Conservation (phyloP, 2,113 vertebrate species). For the Polypterus bichir region DNA sequence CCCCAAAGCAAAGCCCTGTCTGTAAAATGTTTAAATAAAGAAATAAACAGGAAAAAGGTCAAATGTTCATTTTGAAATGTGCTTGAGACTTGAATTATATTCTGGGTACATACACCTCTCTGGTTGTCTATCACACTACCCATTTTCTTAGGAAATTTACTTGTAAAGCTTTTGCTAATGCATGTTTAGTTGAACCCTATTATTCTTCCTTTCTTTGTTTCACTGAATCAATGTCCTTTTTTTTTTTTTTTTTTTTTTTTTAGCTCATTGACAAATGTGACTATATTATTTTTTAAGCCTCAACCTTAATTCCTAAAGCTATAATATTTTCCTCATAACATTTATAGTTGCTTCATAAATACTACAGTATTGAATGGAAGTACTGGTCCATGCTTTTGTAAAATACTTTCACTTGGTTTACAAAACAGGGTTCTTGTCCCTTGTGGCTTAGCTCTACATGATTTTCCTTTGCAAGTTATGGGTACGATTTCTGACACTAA, state of each 20-base stretch:
- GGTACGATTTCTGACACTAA: slow-evolving; percentile 20
- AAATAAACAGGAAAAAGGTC: slow-evolving; percentile 30
- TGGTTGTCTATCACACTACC: slow-evolving; percentile 34
- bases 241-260: slow-evolving; percentile 12
- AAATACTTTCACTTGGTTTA: too few species aligned
- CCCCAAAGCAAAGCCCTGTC: slow-evolving; percentile 43
- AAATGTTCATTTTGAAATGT: slow-evolving; percentile 33
- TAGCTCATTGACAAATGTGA: too few species aligned
- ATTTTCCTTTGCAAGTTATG: neutral
- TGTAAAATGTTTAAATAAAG: slow-evolving; percentile 39
- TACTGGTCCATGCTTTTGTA: too few species aligned
- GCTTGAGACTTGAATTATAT: slow-evolving; percentile 40
- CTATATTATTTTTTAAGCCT: too few species aligned
- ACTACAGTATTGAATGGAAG: too few species aligned
- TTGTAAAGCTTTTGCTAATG: too few species aligned
- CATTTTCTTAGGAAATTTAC: too few species aligned
- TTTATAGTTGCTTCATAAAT: too few species aligned
- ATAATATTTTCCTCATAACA: too few species aligned
- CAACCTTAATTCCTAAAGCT: too few species aligned
- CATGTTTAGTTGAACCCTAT: slow-evolving; percentile 27
- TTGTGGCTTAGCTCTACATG: too few species aligned
- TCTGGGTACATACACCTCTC: slow-evolving; percentile 50
- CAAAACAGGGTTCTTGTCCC: too few species aligned
- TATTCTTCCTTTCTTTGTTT: neutral
- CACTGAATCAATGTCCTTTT: slow-evolving; percentile 33